These are phyloP conservation scores for Ciconia stormi DNA, from an alignment of 2,113 vertebrate genomes.

Conservation along the genomic window DNA sequence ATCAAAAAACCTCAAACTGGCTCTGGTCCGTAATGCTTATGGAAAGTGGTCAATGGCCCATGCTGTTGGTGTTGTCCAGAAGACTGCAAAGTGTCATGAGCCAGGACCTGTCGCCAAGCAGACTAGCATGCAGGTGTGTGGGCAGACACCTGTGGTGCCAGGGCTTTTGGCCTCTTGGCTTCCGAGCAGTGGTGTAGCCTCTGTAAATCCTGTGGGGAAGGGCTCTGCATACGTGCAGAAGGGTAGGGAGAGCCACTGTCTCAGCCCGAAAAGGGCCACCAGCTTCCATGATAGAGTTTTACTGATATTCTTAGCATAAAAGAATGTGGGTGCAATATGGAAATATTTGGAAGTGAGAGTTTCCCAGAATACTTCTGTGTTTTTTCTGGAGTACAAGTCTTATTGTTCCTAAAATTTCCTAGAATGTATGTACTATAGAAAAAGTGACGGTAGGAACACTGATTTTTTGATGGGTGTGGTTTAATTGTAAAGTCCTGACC, in stretches of 20 bases:
- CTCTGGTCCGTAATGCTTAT: background rate
- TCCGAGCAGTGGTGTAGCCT: background rate
- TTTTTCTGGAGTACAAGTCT: background rate
- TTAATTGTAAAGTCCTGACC: background rate
- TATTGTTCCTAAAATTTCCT: background rate
- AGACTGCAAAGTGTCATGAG: background rate
- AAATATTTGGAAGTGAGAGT: background rate
- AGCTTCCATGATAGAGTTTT: background rate
- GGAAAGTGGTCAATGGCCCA: background rate
- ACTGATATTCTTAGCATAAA: background rate
- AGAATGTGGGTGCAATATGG: background rate
- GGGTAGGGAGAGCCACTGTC: background rate
- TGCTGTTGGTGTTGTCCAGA: background rate
- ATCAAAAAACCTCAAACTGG: background rate
- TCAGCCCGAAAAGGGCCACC: background rate
- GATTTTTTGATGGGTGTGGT: background rate
- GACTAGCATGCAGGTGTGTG: background rate
- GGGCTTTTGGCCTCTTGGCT: background rate
- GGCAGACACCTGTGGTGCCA: background rate
- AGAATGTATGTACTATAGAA: background rate
- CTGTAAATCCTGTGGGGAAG: background rate
- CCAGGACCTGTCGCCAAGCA: background rate
- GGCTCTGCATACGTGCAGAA: fast-evolving
- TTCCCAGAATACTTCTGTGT: background rate
- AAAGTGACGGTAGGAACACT: background rate